Evolutionary conservation across 92 coral and sea anemone genomes (phyloP).

Genomic region (Heliopora coerulea): DNA sequence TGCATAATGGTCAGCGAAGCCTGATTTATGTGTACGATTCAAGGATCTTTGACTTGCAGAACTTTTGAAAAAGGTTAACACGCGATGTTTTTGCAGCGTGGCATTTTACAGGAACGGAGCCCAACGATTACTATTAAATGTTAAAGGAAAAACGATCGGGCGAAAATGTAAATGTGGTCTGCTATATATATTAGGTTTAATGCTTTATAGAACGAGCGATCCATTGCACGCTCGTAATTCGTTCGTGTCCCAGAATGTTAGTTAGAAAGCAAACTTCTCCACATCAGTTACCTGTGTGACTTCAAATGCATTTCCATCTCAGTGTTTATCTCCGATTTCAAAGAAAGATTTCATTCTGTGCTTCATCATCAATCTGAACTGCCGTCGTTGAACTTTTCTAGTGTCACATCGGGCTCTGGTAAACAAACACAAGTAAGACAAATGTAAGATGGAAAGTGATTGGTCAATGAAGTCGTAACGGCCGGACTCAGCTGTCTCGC

Average conservation of each 20-base stretch:
- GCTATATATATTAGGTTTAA: no score
- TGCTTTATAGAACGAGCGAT: no score
- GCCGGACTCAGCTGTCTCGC: conserved; percentile 11
- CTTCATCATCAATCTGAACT: neutral
- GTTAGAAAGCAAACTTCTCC: no score
- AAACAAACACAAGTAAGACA: conserved; percentile 19
- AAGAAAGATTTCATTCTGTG: conserved; percentile 1
- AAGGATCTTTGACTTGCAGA: neutral
- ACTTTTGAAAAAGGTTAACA: no score
- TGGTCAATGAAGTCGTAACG: conserved; percentile 2
- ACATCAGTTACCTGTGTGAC: conserved; percentile 11
- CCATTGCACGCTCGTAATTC: no score
- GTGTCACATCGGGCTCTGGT: neutral
- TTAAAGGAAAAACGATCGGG: no score
- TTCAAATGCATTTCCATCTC: conserved; percentile 21
- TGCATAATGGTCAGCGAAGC: neutral
- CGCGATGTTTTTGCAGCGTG: no score
- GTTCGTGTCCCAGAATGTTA: no score
- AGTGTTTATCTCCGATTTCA: neutral
- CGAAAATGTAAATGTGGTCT: no score
- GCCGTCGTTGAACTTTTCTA: neutral
- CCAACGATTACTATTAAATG: no score
- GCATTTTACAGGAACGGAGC: no score
- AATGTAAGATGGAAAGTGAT: conserved; percentile 2
- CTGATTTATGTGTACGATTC: neutral